These are phyloP conservation scores for Hydrophis major DNA, from an alignment of 2,797 vertebrate genomes.

Conservation along the genomic window DNA sequence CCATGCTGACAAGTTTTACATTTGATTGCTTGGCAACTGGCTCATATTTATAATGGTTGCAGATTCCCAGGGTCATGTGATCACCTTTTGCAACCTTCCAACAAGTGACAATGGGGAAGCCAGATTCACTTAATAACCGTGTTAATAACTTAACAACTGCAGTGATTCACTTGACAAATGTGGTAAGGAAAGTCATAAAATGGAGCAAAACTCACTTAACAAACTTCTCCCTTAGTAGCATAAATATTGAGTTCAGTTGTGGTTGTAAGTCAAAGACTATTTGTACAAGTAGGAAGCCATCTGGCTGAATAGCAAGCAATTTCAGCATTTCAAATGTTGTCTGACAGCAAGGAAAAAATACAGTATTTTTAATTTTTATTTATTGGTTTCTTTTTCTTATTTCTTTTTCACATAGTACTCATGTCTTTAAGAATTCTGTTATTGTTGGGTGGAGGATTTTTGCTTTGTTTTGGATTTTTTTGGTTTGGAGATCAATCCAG, in stretches of 20 bases:
- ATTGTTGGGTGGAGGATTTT: not conserved
- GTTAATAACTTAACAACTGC: too few species aligned
- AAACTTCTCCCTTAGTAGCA: not conserved
- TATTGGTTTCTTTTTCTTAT: not conserved
- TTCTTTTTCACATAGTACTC: not conserved
- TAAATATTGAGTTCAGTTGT: not conserved
- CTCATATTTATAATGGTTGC: not conserved
- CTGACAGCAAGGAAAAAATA: not conserved
- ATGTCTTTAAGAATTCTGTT: not conserved
- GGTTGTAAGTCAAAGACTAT: not conserved
- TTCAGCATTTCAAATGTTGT: not conserved
- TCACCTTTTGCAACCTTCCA: too few species aligned
- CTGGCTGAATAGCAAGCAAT: not conserved
- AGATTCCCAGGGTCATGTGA: too few species aligned
- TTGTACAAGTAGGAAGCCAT: not conserved
- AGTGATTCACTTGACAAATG: too few species aligned
- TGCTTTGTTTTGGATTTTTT: not conserved
- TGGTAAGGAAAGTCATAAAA: not conserved
- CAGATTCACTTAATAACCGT: too few species aligned
- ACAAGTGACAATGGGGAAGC: too few species aligned
- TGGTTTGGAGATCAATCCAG: not conserved
- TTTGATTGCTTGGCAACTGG: not conserved
- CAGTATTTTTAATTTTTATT: not conserved
- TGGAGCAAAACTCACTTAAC: not conserved
- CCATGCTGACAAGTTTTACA: not conserved